These are phyloP conservation scores for Dromius quadrimaculatus DNA, from an alignment of 2,888 invertebrate species.

Conservation along the genomic window DNA sequence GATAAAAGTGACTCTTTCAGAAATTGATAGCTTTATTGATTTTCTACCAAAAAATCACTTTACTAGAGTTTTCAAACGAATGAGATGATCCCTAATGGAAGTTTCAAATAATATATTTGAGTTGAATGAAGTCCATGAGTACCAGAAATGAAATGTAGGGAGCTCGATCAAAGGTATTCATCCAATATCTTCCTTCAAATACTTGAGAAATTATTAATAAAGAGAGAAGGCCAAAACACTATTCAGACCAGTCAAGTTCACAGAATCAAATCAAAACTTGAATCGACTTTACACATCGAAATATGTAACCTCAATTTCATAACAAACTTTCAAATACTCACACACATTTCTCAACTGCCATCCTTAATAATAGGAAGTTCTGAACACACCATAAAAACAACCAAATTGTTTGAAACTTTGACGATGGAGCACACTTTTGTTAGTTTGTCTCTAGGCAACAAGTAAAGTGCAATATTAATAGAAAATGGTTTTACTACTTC, in stretches of 20 bases:
- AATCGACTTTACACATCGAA: not conserved
- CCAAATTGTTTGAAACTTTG: conserved; percentile 13
- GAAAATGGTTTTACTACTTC: not conserved
- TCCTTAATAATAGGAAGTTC: conserved; percentile 9
- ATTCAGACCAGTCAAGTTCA: not conserved
- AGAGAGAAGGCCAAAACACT: not conserved
- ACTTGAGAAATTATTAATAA: not conserved
- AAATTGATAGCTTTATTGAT: no score
- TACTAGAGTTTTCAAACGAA: no score
- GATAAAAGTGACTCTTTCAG: no score
- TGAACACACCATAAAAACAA: not conserved
- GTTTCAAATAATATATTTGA: no score
- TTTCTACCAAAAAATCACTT: no score
- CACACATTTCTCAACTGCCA: not conserved
- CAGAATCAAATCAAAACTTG: conserved; percentile 8
- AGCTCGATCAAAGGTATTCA: no score
- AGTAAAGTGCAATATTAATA: conserved; percentile 13
- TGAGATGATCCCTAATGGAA: no score
- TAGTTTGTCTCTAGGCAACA: conserved; percentile 14
- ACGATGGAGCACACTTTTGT: not conserved
- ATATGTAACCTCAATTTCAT: conserved; percentile 9
- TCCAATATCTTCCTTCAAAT: no score
- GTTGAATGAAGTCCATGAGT: no score
- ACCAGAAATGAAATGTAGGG: no score
- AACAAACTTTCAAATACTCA: conserved; percentile 4